These are phyloP conservation scores for Huso huso DNA, from an alignment of 2,797 vertebrate species.

Conservation along the genomic window DNA sequence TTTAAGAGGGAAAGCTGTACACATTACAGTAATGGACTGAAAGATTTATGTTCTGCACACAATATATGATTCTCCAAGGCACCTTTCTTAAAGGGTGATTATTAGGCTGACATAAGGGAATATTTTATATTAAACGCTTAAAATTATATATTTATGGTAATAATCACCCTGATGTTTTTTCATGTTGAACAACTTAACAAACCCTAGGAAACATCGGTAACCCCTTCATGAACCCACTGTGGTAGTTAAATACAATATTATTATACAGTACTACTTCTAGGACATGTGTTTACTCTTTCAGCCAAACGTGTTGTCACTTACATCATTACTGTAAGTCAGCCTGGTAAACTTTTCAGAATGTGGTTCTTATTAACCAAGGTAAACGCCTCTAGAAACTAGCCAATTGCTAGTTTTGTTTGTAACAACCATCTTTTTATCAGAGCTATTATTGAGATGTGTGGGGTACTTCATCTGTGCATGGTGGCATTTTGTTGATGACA, in stretches of 20 bases:
- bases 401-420: conserved; percentile 7
- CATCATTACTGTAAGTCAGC: conserved; percentile 19
- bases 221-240: conserved; percentile 32
- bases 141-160: conserved; percentile 55
- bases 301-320: conserved; percentile 21
- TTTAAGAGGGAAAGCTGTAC: conserved; percentile 51
- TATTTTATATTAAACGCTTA: conserved; percentile 62
- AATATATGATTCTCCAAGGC: conserved; percentile 50
- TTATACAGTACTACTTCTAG: conserved; percentile 20
- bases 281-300: conserved; percentile 11
- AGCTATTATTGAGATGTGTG: too few species aligned
- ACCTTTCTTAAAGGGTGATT: conserved; percentile 65
- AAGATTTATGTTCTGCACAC: conserved; percentile 71
- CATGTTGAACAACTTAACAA: conserved; percentile 44
- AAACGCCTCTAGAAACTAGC: neutral
- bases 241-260: conserved; percentile 15
- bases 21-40: conserved; percentile 52
- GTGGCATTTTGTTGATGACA: too few species aligned
- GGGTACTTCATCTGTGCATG: too few species aligned
- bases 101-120: conserved; percentile 60
- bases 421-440: neutral
- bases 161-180: conserved; percentile 63
- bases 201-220: conserved; percentile 38
- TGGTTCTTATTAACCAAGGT: neutral
- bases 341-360: conserved; percentile 5